Evolutionary conservation across 1,140 invertebrate species (phyloP).

Genomic region (Drosophila leontia): DNA sequence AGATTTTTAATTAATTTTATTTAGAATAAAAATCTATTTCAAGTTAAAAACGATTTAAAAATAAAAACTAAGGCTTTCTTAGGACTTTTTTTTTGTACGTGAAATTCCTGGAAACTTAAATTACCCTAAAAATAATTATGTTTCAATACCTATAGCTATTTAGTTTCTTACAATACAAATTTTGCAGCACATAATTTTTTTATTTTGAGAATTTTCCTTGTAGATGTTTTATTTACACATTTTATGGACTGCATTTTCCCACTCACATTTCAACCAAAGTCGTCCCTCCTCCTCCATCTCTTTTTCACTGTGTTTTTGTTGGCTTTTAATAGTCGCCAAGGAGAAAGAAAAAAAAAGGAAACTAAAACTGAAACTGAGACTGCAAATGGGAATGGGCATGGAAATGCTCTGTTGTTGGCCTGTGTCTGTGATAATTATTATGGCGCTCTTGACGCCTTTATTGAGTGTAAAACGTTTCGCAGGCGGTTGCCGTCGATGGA

Average conservation of each 20-base stretch:
- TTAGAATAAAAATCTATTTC: neutral
- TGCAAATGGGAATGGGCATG: conserved; percentile 20
- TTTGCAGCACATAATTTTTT: conserved; percentile 7
- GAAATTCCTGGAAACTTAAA: neutral
- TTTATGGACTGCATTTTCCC: conserved; percentile 61
- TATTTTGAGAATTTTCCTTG: conserved; percentile 20
- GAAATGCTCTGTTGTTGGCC: conserved; percentile 10
- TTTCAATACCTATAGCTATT: neutral
- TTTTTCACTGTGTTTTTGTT: conserved; percentile 25
- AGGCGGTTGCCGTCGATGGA: conserved; percentile 67
- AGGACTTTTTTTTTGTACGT: neutral
- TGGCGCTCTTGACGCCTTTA: conserved; percentile 80
- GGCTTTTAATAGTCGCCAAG: conserved; percentile 48
- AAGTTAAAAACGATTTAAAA: neutral
- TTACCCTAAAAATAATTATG: neutral
- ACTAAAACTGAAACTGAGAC: neutral
- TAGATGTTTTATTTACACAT: conserved; percentile 66
- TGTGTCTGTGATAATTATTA: conserved; percentile 75
- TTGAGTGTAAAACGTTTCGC: conserved; percentile 79
- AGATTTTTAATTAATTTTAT: neutral
- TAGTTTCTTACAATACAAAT: neutral
- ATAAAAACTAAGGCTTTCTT: neutral
- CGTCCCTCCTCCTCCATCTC: neutral
- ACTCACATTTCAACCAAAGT: neutral
- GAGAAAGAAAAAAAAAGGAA: neutral